These are phyloP conservation scores for Sciurus vulgaris DNA, from an alignment of 2,797 vertebrate species.

Conservation along the genomic window DNA sequence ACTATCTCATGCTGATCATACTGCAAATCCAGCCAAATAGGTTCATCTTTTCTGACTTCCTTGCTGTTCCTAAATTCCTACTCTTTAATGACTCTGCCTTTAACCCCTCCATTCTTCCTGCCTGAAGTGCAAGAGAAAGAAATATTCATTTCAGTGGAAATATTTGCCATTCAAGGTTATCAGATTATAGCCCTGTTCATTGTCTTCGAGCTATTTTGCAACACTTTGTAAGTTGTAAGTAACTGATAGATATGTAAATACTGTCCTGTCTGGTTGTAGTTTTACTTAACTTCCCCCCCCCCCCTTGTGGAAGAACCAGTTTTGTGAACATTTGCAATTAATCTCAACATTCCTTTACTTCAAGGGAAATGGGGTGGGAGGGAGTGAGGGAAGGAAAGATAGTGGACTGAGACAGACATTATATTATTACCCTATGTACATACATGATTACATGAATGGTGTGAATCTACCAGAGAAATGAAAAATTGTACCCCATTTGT, in stretches of 20 bases:
- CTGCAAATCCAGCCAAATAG: neutral
- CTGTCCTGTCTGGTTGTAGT: neutral
- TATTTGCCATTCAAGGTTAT: neutral
- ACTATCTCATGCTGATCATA: neutral
- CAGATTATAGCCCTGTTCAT: neutral
- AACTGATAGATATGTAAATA: constrained; percentile 4
- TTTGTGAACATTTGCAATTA: constrained; percentile 6
- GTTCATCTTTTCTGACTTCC: neutral
- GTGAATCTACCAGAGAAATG: too few relatives aligned
- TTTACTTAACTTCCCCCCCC: constrained; percentile 49
- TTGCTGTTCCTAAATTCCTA: constrained; percentile 20
- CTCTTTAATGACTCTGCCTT: constrained; percentile 2
- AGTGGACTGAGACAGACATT: too few relatives aligned
- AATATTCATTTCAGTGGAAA: neutral
- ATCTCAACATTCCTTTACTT: neutral
- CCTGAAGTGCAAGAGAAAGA: neutral
- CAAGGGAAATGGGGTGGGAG: too few relatives aligned
- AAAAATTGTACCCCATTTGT: too few relatives aligned
- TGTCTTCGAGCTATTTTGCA: neutral
- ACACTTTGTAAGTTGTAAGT: constrained; percentile 21
- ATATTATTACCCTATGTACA: too few relatives aligned
- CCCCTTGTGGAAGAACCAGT: neutral
- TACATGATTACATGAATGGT: too few relatives aligned
- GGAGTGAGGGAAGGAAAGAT: too few relatives aligned
- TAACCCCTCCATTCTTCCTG: neutral